These are phyloP conservation scores for Moxostoma hubbsi DNA, from an alignment of 2,797 vertebrate genomes.

Conservation along the genomic window DNA sequence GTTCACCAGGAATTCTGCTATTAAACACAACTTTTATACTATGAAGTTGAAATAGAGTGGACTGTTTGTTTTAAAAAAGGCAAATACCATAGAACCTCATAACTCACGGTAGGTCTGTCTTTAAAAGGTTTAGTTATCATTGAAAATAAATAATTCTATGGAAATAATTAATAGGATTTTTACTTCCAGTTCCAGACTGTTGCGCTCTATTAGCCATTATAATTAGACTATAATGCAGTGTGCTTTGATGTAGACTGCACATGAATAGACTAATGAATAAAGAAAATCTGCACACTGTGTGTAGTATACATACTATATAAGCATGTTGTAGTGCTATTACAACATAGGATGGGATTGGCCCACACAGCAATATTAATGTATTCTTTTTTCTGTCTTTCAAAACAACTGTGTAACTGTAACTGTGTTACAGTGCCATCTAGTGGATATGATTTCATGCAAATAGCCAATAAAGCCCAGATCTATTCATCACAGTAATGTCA, in stretches of 20 bases:
- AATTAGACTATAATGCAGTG: neutral
- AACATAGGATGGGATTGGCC: conserved; percentile 40
- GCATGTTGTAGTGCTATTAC: neutral
- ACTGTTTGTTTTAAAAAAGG: too few relatives aligned
- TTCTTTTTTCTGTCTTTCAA: conserved; percentile 42
- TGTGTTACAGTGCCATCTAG: conserved; percentile 75
- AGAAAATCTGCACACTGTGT: neutral
- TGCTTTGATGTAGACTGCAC: neutral
- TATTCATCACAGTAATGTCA: neutral
- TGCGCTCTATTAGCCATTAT: too few relatives aligned
- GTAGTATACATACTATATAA: neutral
- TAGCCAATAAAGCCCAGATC: neutral
- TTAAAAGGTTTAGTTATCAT: too few relatives aligned
- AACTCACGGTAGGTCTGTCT: too few relatives aligned
- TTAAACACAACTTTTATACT: too few relatives aligned
- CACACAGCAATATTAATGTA: conserved; percentile 60
- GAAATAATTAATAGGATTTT: too few relatives aligned
- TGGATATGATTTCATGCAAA: conserved; percentile 58
- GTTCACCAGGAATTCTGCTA: too few relatives aligned
- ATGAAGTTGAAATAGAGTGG: too few relatives aligned
- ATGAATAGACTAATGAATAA: neutral
- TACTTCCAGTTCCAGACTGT: too few relatives aligned
- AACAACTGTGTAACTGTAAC: conserved; percentile 46
- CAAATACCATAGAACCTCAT: too few relatives aligned
- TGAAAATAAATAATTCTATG: too few relatives aligned